Percentiles rank a stretch among this genome's conserved stretches.
Evolutionary conservation across 2,888 invertebrate genomes (phyloP).

Genomic region (Pollenia angustigena): DNA sequence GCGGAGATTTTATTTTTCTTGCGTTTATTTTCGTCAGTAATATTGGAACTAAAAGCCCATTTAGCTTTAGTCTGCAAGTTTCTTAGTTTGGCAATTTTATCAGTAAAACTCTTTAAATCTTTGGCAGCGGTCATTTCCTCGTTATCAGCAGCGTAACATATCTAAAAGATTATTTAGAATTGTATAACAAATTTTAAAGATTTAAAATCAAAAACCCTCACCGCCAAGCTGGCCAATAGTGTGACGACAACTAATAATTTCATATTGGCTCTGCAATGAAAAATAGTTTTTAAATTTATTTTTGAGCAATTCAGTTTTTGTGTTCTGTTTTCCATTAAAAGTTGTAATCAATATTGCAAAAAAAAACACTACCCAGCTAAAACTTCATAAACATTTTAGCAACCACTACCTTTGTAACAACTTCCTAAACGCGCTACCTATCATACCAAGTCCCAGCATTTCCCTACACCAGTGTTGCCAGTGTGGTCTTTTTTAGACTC

Average conservation of each 20-base stretch:
- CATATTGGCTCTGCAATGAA: conserved; percentile 47
- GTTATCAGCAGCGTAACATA: conserved; percentile 76
- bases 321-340: too few relatives aligned
- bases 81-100: conserved; percentile 86
- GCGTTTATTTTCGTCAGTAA: conserved; percentile 89
- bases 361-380: too few relatives aligned
- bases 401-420: too few relatives aligned
- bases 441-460: too few relatives aligned
- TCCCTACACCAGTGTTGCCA: too few relatives aligned
- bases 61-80: conserved; percentile 87
- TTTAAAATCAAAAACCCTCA: conserved; percentile 33
- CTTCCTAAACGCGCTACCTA: too few relatives aligned
- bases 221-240: conserved; percentile 68
- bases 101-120: conserved; percentile 87
- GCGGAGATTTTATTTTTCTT: conserved; percentile 82
- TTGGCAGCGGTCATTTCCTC: conserved; percentile 86
- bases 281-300: too few relatives aligned
- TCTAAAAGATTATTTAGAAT: conserved; percentile 61
- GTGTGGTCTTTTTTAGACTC: too few relatives aligned
- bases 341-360: too few relatives aligned
- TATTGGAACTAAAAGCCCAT: conserved; percentile 91
- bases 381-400: too few relatives aligned
- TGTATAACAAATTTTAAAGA: too few relatives aligned
- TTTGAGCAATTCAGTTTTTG: too few relatives aligned
- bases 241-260: conserved; percentile 62